phyloP scores from a whole-genome alignment of 2,113 vertebrate species.

The Phaetusa simplex region DNA sequence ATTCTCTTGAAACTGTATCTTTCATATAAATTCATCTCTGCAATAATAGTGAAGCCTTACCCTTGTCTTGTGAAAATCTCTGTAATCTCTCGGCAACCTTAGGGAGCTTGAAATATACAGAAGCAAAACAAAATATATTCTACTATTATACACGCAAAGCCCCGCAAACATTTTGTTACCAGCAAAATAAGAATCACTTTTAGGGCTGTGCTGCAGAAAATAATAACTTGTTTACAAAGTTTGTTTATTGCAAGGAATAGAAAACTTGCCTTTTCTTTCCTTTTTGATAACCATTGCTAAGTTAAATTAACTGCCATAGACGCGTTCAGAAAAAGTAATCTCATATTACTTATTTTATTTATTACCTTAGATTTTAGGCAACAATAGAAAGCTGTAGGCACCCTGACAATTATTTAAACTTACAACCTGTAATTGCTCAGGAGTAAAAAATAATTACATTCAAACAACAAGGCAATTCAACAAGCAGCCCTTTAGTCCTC shows the following conservation, averaged over 20 bases:
- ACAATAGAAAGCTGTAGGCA: slow-evolving; percentile 34
- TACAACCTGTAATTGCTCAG: slow-evolving; percentile 19
- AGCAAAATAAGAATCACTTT: slow-evolving; percentile 7
- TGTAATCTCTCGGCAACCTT: slow-evolving; percentile 9
- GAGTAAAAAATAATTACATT: slow-evolving; percentile 44
- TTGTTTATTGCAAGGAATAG: slow-evolving; percentile 17
- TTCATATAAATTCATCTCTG: slow-evolving; percentile 31
- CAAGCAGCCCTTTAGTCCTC: not conserved
- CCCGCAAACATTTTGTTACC: not conserved
- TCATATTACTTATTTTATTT: not conserved
- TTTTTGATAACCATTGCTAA: not conserved
- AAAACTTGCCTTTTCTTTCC: slow-evolving; percentile 7
- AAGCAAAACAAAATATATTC: slow-evolving; percentile 25
- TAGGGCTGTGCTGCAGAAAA: not conserved
- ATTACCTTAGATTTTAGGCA: not conserved
- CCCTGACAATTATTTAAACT: slow-evolving; percentile 38
- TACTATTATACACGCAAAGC: not conserved
- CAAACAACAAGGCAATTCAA: slow-evolving; percentile 15
- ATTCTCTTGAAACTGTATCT: not conserved
- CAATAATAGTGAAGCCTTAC: not conserved
- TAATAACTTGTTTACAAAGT: slow-evolving; percentile 30
- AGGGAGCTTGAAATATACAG: not conserved
- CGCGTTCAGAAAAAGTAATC: not conserved
- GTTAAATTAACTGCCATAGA: slow-evolving; percentile 18
- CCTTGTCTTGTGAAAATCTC: slow-evolving; percentile 40